phyloP scores from a whole-genome alignment of 1,140 invertebrate species.

The Panagrolaimus sp. region DNA sequence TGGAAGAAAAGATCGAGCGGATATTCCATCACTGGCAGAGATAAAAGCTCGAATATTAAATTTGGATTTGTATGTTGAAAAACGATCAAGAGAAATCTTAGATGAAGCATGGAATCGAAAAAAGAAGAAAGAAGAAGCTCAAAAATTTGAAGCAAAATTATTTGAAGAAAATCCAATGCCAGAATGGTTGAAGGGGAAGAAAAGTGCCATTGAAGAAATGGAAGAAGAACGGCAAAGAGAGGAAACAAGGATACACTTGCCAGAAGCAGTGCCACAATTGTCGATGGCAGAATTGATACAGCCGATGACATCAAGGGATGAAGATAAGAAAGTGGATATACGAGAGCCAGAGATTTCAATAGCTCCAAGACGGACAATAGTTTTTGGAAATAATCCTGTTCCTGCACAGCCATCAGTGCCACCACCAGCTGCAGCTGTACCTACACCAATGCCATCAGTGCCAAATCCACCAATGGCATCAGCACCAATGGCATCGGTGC shows the following conservation, averaged over 20 bases:
- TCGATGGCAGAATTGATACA: too few relatives aligned
- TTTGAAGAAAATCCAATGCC: background rate
- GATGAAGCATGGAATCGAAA: constrained; percentile 1
- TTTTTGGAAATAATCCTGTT: too few relatives aligned
- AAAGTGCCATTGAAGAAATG: constrained; percentile 7
- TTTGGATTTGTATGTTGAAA: constrained; percentile 8
- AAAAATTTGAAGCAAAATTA: background rate
- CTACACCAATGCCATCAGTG: background rate
- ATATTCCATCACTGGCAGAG: constrained; percentile 4
- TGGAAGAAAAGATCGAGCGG: background rate
- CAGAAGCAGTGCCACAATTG: too few relatives aligned
- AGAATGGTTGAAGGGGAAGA: constrained; percentile 1
- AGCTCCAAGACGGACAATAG: too few relatives aligned
- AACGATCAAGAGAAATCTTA: constrained; percentile 1
- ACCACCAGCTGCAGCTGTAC: background rate
- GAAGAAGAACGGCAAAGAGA: background rate
- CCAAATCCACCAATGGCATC: background rate
- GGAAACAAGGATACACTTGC: background rate
- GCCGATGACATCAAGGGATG: too few relatives aligned
- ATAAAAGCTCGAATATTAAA: constrained; percentile 1
- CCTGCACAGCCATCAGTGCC: too few relatives aligned
- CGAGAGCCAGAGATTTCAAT: too few relatives aligned
- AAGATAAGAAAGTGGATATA: too few relatives aligned
- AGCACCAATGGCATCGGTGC: background rate
- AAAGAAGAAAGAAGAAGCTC: background rate